Evolutionary conservation across 2,113 vertebrate species (phyloP), one percentile per base, ranked within the genome.

Genomic region (Origma solitaria): DNA sequence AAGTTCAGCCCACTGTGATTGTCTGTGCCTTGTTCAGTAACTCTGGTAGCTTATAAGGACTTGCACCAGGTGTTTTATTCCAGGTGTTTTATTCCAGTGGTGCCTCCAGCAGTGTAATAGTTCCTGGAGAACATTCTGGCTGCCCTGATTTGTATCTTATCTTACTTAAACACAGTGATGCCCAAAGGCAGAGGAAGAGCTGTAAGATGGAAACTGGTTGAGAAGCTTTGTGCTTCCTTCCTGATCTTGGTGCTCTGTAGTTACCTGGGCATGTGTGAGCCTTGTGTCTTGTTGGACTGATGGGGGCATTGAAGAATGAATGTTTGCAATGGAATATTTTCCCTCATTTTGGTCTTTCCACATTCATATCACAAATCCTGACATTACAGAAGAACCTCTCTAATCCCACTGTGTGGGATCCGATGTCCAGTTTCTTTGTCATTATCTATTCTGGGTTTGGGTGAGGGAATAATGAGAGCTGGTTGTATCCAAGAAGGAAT

Each of bases 171-270:
- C 47, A 12, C 60, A 19, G 17, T 40, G 7, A 16, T 82, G 66
- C 60, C 57, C n/a, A 65, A 75, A 61, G 66, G 81, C 38, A 27
- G 38, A 7, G 1, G 24, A 60, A n/a, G 78, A 64, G 44, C 24
- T 82, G 38, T 56, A 19, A 21, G 44, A 5, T 35, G 50, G 25
- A 77, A 49, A 44, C 37, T n/a, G 35, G 27, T 28, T 65, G 13
- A 42, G 76, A 37, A 68, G 76, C 35, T 64, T 33, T 42, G 31
- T 54, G 70, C 66, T 61, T 57, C 71, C n/a, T 17, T 87, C 20
- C 18, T 0, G 0, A 2, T 61, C 69, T 35, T 14, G 0, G 35
- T 3, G 12, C 37, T 7, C 35, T 71, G 1, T 3, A 6, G 58
- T 84, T 18, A 6, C 21, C 64, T 27, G 69, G 65, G 42, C 58